phyloP scores from a whole-genome alignment of 2,797 vertebrate genomes.

The Nyctibius grandis region DNA sequence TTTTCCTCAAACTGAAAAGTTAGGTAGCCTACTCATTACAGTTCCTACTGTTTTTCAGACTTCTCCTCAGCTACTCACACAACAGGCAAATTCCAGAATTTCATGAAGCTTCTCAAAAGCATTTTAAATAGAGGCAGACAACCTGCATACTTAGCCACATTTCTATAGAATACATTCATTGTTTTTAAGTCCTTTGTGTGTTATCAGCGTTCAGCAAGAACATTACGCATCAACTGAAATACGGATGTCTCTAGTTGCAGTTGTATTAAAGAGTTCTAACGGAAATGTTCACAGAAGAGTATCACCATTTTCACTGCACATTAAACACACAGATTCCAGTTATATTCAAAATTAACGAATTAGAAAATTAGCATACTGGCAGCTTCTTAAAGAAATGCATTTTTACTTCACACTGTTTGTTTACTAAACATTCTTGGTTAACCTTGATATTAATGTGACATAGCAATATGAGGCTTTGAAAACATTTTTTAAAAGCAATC shows the following conservation, averaged over 20 bases:
- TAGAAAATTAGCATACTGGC: not conserved
- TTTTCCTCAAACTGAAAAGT: not conserved
- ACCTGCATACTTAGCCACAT: not conserved
- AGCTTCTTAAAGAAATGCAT: not conserved
- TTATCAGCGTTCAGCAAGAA: not conserved
- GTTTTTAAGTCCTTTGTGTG: not conserved
- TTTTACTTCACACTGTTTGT: not conserved
- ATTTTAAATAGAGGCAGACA: not conserved
- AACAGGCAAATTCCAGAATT: not conserved
- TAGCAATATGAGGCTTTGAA: not conserved
- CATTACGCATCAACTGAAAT: not conserved
- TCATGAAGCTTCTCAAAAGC: not conserved
- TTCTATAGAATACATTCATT: not conserved
- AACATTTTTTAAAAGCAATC: not conserved
- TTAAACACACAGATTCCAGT: not conserved
- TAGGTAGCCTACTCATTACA: not conserved
- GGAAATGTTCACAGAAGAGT: not conserved
- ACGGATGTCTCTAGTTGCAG: not conserved
- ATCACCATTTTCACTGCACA: not conserved
- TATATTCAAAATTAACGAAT: not conserved
- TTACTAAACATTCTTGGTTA: not conserved
- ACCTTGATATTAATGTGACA: not conserved
- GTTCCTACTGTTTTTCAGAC: not conserved
- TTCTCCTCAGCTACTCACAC: not conserved
- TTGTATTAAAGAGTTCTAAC: not conserved